Evolutionary conservation across 1,140 invertebrate species (phyloP), one percentile per base, ranked within the genome.

Genomic region (Myzus persicae): DNA sequence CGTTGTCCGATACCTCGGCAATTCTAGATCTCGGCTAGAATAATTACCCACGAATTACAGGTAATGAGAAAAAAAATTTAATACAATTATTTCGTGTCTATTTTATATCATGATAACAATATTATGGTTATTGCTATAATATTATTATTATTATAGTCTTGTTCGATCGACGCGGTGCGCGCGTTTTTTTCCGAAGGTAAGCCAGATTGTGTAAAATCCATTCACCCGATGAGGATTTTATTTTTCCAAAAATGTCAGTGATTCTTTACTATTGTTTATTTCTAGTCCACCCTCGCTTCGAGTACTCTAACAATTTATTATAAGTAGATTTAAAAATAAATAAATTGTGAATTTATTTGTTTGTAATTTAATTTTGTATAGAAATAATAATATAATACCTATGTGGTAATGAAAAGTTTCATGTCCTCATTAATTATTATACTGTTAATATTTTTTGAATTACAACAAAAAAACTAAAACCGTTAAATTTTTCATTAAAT

Each of bases 11-110:
- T 22, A 59, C 89, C 89, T 90, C 89, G 89, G 89, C 89, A 22
- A 67, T 90, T 90, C 89, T 90, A 90, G 89, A 90, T 59, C 89
- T 90, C 54, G 54, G 59, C 89, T 90, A 90, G 89, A 90, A 90
- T 90, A 42, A 67, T 67, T 42, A 48, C 51, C 89, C 89, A 31
- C 89, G 89, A n/a, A 59, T 26, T 20, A 90, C 89, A 90, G 89
- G 89, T 90, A 90, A 90, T 76, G 6, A 76, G 36, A 76, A 76
- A 67, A 6, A 67, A 31, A 54, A 54, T 26, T 67, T 9, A 67
- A 31, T 67, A 2, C 26, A 67, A 67, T n/a, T n/a, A n/a, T n/a
- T n/a, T n/a, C n/a, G n/a, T n/a, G n/a, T n/a, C n/a, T n/a, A n/a
- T n/a, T n/a, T n/a, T n/a, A n/a, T n/a, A n/a, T n/a, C n/a, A n/a